A percentile compares a stretch with the other conserved stretches of the same genome.
Conservation (phyloP, 2,797 vertebrate genomes). For the Phrynocephalus forsythii region DNA sequence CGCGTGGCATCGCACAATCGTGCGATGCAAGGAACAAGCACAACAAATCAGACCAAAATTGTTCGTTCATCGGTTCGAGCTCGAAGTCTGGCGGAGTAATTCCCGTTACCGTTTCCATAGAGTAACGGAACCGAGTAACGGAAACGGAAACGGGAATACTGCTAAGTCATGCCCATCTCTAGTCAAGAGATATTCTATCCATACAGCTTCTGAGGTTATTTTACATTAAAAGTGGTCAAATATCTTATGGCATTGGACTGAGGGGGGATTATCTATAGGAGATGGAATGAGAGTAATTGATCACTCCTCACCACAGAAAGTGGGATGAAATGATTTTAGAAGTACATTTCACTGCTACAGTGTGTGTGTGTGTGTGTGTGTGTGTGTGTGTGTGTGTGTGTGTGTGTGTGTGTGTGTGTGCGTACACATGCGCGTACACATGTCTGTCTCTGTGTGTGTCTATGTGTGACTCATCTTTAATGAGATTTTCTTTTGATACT, state of each 20-base stretch:
- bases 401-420: background rate
- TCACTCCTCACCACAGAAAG: background rate
- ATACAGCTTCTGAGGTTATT: constrained; percentile 11
- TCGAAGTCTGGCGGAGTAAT: too few relatives aligned
- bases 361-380: background rate
- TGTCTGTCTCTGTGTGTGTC: too few relatives aligned
- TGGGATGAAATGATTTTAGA: background rate
- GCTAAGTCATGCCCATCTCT: too few relatives aligned
- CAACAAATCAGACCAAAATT: too few relatives aligned
- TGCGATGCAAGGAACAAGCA: too few relatives aligned
- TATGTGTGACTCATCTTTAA: background rate
- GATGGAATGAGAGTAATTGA: constrained; percentile 1
- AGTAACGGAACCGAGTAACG: too few relatives aligned
- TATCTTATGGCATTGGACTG: background rate
- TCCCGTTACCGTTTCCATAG: too few relatives aligned
- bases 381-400: too few relatives aligned
- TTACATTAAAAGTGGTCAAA: constrained; percentile 8
- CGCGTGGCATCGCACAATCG: too few relatives aligned
- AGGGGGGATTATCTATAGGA: background rate
- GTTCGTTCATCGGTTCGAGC: too few relatives aligned
- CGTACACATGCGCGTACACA: too few relatives aligned
- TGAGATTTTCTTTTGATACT: background rate
- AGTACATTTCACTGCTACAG: background rate
- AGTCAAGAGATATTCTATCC: background rate
- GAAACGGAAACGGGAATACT: too few relatives aligned